Base-by-base conservation (phyloP, 2,797 vertebrate species). In the Sebastes hubbsi region DNA sequence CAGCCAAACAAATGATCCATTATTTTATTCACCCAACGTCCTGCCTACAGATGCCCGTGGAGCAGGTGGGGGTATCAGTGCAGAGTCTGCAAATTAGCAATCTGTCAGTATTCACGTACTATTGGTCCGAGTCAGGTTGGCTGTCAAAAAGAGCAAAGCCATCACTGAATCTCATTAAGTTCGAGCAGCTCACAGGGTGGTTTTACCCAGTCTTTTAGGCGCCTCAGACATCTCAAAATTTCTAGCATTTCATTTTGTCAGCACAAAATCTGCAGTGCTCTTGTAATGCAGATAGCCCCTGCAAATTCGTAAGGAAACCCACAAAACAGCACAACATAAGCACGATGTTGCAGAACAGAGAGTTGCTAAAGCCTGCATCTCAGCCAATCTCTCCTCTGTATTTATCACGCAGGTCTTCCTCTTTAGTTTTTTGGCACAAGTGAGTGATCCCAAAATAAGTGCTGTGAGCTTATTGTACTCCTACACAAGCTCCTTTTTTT, bases 231-330 rank as follows among this genome's bases (percentile, higher is more conserved):
- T 76, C 58, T 88, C 42, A 76, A 62, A 78, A 68, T 85, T 75
- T 86, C 87, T 74, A 79, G 56, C 61, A 54, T 87, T 88, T 90
- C 65, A 75, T 66, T 87, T 69, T 32, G 81, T 87, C 83, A 84
- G 89, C 87, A 78, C 38, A 84, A 85, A 87, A 78, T 77, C 63
- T 86, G 88, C 87, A 86, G 62, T 18, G 80, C 71, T 81, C 70
- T 60, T 78, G 83, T 85, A 77, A 86, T 80, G 32, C 24, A 52
- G 81, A 88, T 80, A 72, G 55, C 62, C 56, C 59, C 67, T 79
- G 63, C 14, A 69, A 49, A 76, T 80, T 66, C 62, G 6, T 77
- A 54, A 70, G 81, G 59, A 78, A 77, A 69, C 20, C 36, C 18
- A 56, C 32, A 72, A 74, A 83, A 58, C 38, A 24, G 58, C 73